phyloP scores from a whole-genome alignment of 2,888 invertebrate genomes.

The Rhagonycha lutea region DNA sequence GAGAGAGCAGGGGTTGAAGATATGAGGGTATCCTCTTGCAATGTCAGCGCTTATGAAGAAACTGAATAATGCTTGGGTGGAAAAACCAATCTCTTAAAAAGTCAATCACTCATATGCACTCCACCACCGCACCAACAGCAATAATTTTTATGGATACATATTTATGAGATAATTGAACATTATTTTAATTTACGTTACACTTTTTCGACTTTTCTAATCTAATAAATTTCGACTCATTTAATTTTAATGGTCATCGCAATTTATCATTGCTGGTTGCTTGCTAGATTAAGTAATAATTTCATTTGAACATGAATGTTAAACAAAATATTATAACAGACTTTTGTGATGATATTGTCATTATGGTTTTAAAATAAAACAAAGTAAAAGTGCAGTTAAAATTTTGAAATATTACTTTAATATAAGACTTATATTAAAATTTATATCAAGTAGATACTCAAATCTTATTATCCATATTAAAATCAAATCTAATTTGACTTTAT shows the following conservation, averaged over 20 bases:
- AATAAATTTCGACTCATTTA: not conserved
- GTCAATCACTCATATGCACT: constrained; percentile 49
- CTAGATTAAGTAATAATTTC: not conserved
- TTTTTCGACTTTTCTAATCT: constrained; percentile 2
- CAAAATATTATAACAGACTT: not conserved
- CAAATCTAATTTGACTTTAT: not conserved
- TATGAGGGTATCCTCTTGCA: constrained; percentile 36
- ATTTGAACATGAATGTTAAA: not conserved
- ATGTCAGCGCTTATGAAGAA: constrained; percentile 50
- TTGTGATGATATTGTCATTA: not conserved
- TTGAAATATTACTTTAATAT: not conserved
- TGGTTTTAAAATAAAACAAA: not conserved
- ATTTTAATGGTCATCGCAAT: not conserved
- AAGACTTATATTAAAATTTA: not conserved
- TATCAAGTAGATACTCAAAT: not conserved
- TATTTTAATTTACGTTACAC: constrained; percentile 14
- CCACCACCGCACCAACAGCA: constrained; percentile 17
- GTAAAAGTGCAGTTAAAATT: not conserved
- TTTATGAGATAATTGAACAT: constrained; percentile 30
- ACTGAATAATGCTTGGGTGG: constrained; percentile 46
- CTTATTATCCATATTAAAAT: not conserved
- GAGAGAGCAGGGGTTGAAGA: constrained; percentile 28
- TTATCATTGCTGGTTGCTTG: not conserved
- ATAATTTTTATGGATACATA: constrained; percentile 32
- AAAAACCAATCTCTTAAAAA: constrained; percentile 51